Percentiles rank a stretch among this genome's conserved stretches.
Evolutionary conservation across 1,140 invertebrate genomes (phyloP).

Genomic region (Aethina tumida): DNA sequence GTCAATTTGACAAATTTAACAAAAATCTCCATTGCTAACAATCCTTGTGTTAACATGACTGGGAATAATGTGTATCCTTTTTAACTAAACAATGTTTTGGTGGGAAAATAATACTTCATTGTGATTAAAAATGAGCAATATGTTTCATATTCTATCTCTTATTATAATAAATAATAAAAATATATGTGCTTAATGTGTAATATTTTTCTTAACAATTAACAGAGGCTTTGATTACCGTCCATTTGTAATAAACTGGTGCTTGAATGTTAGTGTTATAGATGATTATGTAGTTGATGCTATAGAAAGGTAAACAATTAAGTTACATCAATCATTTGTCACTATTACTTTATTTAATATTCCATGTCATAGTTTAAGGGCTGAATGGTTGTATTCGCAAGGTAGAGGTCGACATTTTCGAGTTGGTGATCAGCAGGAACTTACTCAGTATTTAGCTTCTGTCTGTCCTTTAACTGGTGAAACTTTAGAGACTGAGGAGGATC

Average conservation of each 20-base stretch:
- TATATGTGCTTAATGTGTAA: neutral
- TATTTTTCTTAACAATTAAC: constrained; percentile 40
- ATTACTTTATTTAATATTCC: neutral
- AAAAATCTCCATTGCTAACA: constrained; percentile 74
- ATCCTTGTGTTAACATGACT: constrained; percentile 69
- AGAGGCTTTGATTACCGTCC: constrained; percentile 87
- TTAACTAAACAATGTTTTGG: constrained; percentile 1
- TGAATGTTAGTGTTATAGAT: constrained; percentile 78
- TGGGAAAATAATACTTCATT: constrained; percentile 1
- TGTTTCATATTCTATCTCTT: constrained; percentile 3
- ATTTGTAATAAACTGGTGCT: constrained; percentile 88
- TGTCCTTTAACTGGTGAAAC: constrained; percentile 66
- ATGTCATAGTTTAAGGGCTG: constrained; percentile 71
- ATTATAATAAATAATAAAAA: no score
- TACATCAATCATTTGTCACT: constrained; percentile 3
- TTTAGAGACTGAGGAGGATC: constrained; percentile 73
- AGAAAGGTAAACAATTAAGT: constrained; percentile 62
- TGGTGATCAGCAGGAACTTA: constrained; percentile 72
- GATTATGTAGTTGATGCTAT: constrained; percentile 80
- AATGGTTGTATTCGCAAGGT: constrained; percentile 90
- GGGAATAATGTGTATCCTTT: constrained; percentile 63
- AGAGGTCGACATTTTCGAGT: constrained; percentile 75
- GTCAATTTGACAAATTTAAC: constrained; percentile 62
- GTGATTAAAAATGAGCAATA: neutral
- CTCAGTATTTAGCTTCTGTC: constrained; percentile 69